Evolutionary conservation across 2,797 vertebrate species (phyloP).

Genomic region (Champsocephalus gunnari): DNA sequence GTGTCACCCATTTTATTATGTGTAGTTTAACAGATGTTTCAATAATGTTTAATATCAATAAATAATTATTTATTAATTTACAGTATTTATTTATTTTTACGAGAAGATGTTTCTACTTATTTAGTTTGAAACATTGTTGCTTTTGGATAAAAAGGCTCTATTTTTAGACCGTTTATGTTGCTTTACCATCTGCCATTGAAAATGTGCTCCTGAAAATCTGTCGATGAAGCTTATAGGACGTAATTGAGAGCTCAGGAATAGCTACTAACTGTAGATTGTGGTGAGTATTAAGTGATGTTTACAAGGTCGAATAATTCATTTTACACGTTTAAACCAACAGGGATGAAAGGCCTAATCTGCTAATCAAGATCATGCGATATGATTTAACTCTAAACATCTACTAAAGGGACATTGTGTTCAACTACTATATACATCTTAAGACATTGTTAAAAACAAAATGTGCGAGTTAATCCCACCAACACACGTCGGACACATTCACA

Average conservation of each 20-base stretch:
- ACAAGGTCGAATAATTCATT: background rate
- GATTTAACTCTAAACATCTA: background rate
- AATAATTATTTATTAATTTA: no score
- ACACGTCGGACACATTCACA: constrained; percentile 8
- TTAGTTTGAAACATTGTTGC: background rate
- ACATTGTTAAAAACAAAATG: background rate
- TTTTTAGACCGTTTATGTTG: background rate
- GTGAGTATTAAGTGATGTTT: background rate
- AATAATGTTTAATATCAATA: no score
- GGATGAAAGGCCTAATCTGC: background rate
- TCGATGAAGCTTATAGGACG: background rate
- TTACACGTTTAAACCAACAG: background rate
- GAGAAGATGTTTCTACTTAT: background rate
- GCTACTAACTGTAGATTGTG: background rate
- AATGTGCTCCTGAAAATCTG: background rate
- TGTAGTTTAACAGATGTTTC: no score
- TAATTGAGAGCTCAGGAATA: background rate
- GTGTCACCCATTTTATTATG: no score
- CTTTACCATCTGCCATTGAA: background rate
- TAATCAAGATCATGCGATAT: background rate
- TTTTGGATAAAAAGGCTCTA: background rate
- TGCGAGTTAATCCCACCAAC: background rate
- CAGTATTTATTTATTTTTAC: background rate
- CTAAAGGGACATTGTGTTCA: background rate
- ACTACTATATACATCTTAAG: background rate